These are phyloP conservation scores for Pterobdella sp. DNA, from an alignment of 2,888 invertebrate genomes.

Conservation along the genomic window DNA sequence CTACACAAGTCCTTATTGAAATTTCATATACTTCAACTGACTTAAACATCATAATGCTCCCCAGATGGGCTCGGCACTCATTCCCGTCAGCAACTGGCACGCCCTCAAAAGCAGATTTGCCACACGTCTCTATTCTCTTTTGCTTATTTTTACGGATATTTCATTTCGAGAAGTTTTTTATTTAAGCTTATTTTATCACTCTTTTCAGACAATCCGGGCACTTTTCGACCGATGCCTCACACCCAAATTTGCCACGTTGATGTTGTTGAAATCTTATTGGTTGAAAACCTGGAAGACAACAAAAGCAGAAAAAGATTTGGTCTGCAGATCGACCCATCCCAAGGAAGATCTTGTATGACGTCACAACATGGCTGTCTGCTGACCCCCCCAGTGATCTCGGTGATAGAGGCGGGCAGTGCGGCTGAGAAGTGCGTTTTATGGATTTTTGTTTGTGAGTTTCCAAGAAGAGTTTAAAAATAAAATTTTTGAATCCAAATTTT, in stretches of 20 bases:
- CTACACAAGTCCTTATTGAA: constrained; percentile 16
- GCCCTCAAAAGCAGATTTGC: not conserved
- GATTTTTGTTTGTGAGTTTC: no score
- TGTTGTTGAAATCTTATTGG: constrained; percentile 55
- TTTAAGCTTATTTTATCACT: not conserved
- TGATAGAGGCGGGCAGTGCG: constrained; percentile 56
- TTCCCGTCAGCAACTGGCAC: not conserved
- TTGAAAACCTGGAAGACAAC: constrained; percentile 41
- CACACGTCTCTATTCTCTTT: not conserved
- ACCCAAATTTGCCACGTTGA: constrained; percentile 53
- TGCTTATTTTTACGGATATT: not conserved
- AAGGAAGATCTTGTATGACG: not conserved
- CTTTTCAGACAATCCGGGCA: constrained; percentile 7
- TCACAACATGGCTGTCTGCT: constrained; percentile 42
- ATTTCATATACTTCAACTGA: no score
- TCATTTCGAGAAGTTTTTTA: not conserved
- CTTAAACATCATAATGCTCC: not conserved
- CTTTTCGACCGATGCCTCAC: constrained; percentile 27
- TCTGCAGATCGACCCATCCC: constrained; percentile 53
- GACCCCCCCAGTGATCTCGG: constrained; percentile 53
- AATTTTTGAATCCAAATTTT: not conserved
- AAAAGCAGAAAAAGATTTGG: constrained; percentile 55
- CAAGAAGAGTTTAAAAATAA: not conserved
- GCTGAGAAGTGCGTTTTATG: constrained; percentile 58
- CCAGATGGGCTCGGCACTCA: not conserved